phyloP scores from a whole-genome alignment of 1,140 invertebrate genomes.

The Trypoxylus dichotomus region DNA sequence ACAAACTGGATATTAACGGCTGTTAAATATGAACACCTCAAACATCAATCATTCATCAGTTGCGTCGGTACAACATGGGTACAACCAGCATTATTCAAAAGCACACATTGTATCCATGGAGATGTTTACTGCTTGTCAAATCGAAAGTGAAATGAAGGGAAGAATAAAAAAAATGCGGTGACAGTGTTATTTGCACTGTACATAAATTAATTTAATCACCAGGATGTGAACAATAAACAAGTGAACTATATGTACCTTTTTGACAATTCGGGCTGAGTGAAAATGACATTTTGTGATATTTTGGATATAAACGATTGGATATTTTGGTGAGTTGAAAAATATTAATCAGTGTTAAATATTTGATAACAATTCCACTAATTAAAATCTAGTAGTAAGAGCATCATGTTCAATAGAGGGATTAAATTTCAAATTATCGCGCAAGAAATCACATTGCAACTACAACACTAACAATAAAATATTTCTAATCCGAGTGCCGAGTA shows the following conservation, averaged over 20 bases:
- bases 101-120: conserved; percentile 23
- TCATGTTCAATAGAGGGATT: too few relatives aligned
- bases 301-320: background rate
- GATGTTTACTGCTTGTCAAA: conserved; percentile 14
- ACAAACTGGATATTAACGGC: too few relatives aligned
- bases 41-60: background rate
- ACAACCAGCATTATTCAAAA: background rate
- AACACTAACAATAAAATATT: too few relatives aligned
- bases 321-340: conserved; percentile 8
- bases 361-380: too few relatives aligned
- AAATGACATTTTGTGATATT: conserved; percentile 29
- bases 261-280: background rate
- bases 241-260: background rate
- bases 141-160: conserved; percentile 25
- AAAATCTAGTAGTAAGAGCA: too few relatives aligned
- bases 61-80: background rate
- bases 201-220: background rate
- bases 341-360: background rate
- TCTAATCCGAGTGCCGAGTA: background rate
- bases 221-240: conserved; percentile 5
- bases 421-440: too few relatives aligned
- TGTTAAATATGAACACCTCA: too few relatives aligned
- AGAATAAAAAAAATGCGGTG: conserved; percentile 1
- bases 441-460: too few relatives aligned
- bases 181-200: background rate